Evolutionary conservation across 2,888 invertebrate species (phyloP).

Genomic region (Portevinia maculata): DNA sequence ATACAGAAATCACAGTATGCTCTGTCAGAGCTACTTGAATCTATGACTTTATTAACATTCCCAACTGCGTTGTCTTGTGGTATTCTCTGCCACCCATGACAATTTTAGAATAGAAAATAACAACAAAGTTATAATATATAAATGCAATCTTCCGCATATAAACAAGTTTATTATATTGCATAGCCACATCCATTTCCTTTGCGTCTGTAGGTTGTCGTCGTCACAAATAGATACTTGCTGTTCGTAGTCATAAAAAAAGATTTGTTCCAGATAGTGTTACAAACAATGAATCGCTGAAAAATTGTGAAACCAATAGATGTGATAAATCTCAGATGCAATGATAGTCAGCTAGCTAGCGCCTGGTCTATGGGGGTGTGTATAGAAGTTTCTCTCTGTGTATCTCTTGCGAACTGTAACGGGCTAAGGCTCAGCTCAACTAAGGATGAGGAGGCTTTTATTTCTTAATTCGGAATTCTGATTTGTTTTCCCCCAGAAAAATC

Average conservation of each 20-base stretch:
- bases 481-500: slow-evolving; percentile 58
- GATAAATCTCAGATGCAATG: slow-evolving; percentile 72
- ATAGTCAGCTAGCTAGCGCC: slow-evolving; percentile 26
- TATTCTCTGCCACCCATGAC: slow-evolving; percentile 64
- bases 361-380: slow-evolving; percentile 12
- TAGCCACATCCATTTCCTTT: slow-evolving; percentile 70
- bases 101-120: slow-evolving; percentile 45
- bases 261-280: slow-evolving; percentile 73
- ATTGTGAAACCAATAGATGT: slow-evolving; percentile 74
- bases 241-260: slow-evolving; percentile 56
- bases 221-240: slow-evolving; percentile 29
- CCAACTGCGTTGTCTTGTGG: slow-evolving; percentile 34
- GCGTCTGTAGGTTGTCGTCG: slow-evolving; percentile 4
- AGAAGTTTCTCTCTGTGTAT: slow-evolving; percentile 9
- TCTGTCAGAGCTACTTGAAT: slow-evolving; percentile 39
- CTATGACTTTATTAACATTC: slow-evolving; percentile 71
- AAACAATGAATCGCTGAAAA: slow-evolving; percentile 73
- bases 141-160: slow-evolving; percentile 69
- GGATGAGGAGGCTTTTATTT: slow-evolving; percentile 39
- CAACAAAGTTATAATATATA: slow-evolving; percentile 25
- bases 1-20: background rate
- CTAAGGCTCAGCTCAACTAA: background rate
- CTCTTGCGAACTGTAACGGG: slow-evolving; percentile 37
- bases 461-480: slow-evolving; percentile 61
- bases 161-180: slow-evolving; percentile 72